These are phyloP conservation scores for Brachyopa scutellaris DNA, from an alignment of 2,888 invertebrate species.

Conservation along the genomic window DNA sequence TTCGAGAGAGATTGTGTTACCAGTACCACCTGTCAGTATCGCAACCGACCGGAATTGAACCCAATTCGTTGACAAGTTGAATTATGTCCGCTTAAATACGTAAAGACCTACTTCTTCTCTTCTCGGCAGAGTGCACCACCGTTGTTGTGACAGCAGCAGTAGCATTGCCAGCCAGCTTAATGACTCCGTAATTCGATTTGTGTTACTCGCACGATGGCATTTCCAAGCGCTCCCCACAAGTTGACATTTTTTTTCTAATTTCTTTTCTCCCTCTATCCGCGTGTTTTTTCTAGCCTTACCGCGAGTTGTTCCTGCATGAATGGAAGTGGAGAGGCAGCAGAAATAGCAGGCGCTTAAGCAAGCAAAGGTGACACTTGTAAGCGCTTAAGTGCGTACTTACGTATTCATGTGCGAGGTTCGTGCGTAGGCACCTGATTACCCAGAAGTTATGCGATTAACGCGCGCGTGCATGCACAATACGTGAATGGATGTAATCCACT, in stretches of 20 bases:
- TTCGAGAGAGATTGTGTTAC: constrained; percentile 53
- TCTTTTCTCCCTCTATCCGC: no score
- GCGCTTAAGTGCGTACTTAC: constrained; percentile 72
- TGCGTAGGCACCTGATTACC: constrained; percentile 78
- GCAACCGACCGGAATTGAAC: constrained; percentile 72
- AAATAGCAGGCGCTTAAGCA: constrained; percentile 41
- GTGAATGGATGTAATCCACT: constrained; percentile 26
- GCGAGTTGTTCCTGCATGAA: constrained; percentile 43
- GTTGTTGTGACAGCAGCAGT: constrained; percentile 17
- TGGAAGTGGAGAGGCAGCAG: constrained; percentile 36
- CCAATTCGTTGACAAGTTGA: constrained; percentile 70
- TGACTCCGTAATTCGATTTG: constrained; percentile 75
- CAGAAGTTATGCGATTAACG: constrained; percentile 77
- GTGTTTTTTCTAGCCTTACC: not conserved
- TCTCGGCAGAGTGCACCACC: constrained; percentile 25
- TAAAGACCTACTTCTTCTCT: constrained; percentile 67
- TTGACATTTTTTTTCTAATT: constrained; percentile 7
- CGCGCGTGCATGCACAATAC: constrained; percentile 41
- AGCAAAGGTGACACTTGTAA: constrained; percentile 64
- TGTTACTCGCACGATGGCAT: constrained; percentile 73
- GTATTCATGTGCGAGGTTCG: constrained; percentile 69
- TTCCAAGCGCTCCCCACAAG: constrained; percentile 53
- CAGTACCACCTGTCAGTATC: constrained; percentile 22
- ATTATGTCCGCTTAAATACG: constrained; percentile 73
- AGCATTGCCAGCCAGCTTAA: constrained; percentile 64